Evolutionary conservation across 2,113 vertebrate genomes (phyloP).

Genomic region (Cromileptes altivelis): DNA sequence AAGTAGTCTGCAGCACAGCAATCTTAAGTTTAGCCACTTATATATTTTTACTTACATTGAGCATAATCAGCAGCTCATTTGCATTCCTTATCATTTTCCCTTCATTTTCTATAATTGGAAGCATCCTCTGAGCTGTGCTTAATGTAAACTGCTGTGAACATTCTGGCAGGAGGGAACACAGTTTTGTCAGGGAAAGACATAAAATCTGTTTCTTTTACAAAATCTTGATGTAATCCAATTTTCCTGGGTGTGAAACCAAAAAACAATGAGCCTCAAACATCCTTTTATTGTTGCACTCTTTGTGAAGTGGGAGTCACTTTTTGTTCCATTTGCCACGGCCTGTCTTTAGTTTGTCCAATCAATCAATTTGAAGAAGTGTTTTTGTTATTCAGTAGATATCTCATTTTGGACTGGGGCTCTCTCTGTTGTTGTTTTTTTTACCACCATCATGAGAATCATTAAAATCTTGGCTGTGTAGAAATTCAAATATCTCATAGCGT

Average conservation of each 20-base stretch:
- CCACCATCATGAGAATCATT: not conserved
- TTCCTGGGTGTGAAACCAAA: not conserved
- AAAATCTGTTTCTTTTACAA: not conserved
- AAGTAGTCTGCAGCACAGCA: too few species aligned
- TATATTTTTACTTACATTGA: not conserved
- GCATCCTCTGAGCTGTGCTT: not conserved
- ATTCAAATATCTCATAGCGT: not conserved
- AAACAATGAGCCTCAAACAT: not conserved
- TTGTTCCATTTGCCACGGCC: not conserved
- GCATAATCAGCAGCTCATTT: constrained; percentile 9
- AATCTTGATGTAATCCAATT: not conserved
- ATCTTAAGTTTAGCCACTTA: not conserved
- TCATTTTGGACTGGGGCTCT: not conserved
- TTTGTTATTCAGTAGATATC: constrained; percentile 1
- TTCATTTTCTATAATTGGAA: not conserved
- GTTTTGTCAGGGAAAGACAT: too few species aligned
- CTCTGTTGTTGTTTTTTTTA: not conserved
- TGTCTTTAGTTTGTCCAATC: not conserved
- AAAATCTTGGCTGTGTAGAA: constrained; percentile 15
- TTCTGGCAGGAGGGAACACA: not conserved
- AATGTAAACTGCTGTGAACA: not conserved
- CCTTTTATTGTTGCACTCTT: not conserved
- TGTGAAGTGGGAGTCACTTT: not conserved
- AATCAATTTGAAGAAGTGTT: not conserved
- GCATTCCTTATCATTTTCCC: not conserved